Evolutionary conservation across 2,888 invertebrate species (phyloP).

Genomic region (Lutraria lutraria): DNA sequence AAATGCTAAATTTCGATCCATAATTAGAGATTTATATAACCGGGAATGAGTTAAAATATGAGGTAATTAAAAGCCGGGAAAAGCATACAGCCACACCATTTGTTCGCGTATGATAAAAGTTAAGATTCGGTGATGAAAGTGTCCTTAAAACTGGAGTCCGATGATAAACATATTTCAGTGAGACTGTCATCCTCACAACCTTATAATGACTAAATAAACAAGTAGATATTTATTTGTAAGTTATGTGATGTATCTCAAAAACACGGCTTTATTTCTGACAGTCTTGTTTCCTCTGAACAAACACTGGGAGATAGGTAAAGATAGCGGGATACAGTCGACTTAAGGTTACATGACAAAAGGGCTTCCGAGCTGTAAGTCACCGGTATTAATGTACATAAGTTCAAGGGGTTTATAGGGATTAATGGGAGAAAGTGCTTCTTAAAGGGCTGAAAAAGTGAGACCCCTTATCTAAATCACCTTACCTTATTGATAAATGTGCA

Average conservation of each 20-base stretch:
- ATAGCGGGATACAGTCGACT: not conserved
- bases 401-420: constrained; percentile 26
- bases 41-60: too few relatives aligned
- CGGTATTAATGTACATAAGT: constrained; percentile 15
- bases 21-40: too few relatives aligned
- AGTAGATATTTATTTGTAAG: constrained; percentile 46
- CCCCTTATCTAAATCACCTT: constrained; percentile 6
- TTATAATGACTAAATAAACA: constrained; percentile 65
- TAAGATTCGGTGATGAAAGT: constrained; percentile 1
- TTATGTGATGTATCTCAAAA: constrained; percentile 60
- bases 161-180: not conserved
- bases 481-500: not conserved
- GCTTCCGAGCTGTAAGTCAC: not conserved
- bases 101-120: not conserved
- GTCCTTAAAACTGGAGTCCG: not conserved
- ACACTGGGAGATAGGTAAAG: constrained; percentile 43
- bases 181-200: constrained; percentile 52
- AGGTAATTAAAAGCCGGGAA: not conserved
- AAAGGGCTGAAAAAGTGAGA: not conserved
- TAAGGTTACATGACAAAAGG: constrained; percentile 17
- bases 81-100: not conserved
- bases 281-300: constrained; percentile 43
- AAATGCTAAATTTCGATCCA: too few relatives aligned
- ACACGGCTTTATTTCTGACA: constrained; percentile 50
- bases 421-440: constrained; percentile 6